Evolutionary conservation across 2,113 vertebrate species (phyloP).

Genomic region (Nycticryphes semicollaris): DNA sequence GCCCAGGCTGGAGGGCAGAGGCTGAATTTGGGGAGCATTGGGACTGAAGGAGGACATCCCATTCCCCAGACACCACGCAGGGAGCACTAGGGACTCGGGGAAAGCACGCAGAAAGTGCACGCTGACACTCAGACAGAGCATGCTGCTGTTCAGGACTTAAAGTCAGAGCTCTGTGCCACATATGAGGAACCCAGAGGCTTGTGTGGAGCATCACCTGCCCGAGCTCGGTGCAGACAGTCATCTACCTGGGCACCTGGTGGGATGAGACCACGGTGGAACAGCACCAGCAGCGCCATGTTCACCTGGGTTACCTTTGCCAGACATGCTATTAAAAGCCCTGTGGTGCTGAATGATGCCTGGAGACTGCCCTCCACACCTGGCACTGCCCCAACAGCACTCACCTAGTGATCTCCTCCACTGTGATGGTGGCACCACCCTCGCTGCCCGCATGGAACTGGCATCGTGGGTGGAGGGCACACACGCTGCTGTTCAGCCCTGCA

Average conservation of each 20-base stretch:
- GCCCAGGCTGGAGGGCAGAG: neutral
- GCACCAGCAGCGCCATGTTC: neutral
- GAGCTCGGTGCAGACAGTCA: accelerated
- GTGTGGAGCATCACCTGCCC: neutral
- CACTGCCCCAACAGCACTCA: slow-evolving; percentile 55
- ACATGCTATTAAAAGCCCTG: neutral
- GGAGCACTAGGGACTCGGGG: neutral
- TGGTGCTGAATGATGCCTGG: neutral
- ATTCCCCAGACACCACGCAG: accelerated
- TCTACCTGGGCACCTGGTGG: accelerated
- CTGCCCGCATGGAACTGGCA: slow-evolving; percentile 80
- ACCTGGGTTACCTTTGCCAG: neutral
- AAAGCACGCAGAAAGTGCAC: neutral
- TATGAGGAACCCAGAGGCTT: neutral
- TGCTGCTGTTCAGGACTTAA: neutral
- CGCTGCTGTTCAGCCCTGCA: slow-evolving; percentile 64
- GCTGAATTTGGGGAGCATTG: neutral
- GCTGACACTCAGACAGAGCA: accelerated
- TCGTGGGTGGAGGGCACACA: slow-evolving; percentile 49
- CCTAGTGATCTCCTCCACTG: slow-evolving; percentile 73
- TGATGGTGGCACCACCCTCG: slow-evolving; percentile 79
- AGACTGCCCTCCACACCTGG: neutral
- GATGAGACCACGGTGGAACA: accelerated
- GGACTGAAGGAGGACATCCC: neutral
- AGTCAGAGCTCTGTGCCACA: accelerated